These are phyloP conservation scores for Hemiscyllium ocellatum DNA, from an alignment of 2,113 vertebrate species.

Conservation along the genomic window DNA sequence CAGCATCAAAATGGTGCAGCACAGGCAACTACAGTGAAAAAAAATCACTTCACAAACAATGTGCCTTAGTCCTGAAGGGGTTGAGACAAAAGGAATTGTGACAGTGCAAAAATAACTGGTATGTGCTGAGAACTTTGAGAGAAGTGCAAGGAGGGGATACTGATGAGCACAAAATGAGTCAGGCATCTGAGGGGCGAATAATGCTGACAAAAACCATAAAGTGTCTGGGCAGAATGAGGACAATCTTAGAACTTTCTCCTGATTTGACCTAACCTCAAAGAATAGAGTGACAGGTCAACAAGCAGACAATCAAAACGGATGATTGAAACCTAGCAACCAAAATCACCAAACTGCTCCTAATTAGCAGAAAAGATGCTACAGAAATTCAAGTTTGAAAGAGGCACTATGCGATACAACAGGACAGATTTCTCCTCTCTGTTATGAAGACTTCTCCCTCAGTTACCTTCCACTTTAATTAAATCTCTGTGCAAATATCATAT, in stretches of 20 bases:
- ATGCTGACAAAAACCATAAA: not conserved
- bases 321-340: no score
- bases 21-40: not conserved
- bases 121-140: not conserved
- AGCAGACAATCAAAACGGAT: no score
- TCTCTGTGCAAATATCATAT: conserved; percentile 30
- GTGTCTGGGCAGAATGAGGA: not conserved
- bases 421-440: not conserved
- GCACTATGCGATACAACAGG: not conserved
- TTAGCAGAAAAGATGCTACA: not conserved
- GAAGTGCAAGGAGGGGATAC: not conserved
- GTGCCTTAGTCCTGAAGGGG: not conserved
- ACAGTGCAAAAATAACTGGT: not conserved
- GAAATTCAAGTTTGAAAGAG: not conserved
- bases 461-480: conserved; percentile 21
- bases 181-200: not conserved
- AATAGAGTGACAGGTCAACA: no score
- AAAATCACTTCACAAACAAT: not conserved
- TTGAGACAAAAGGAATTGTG: not conserved
- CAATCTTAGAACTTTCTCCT: not conserved
- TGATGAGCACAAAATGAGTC: not conserved
- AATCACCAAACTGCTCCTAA: not conserved
- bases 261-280: no score
- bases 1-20: not conserved
- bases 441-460: not conserved